Evolutionary conservation across 2,797 vertebrate species (phyloP).

Genomic region (Coregonus ussuriensis): DNA sequence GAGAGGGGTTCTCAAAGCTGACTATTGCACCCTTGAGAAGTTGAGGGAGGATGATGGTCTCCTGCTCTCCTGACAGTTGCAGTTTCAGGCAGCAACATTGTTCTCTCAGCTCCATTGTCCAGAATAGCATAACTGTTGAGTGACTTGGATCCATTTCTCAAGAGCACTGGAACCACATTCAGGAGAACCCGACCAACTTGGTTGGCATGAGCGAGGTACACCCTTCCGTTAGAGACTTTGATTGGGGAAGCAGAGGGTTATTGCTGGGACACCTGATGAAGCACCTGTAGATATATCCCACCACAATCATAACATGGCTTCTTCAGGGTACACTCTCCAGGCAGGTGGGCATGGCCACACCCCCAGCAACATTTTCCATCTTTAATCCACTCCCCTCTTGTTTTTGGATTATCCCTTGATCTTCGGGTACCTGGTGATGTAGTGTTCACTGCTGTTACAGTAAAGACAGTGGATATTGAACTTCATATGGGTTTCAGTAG

Average conservation of each 20-base stretch:
- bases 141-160: background rate
- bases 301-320: constrained; percentile 21
- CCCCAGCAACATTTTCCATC: constrained; percentile 8
- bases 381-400: constrained; percentile 11
- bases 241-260: background rate
- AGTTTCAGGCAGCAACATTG: constrained; percentile 10
- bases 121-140: constrained; percentile 6
- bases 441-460: background rate
- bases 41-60: constrained; percentile 11
- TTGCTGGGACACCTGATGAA: background rate
- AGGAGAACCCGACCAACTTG: background rate
- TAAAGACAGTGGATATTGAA: no score
- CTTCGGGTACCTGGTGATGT: constrained; percentile 5
- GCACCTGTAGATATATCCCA: constrained; percentile 21
- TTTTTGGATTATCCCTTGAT: background rate
- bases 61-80: background rate
- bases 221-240: background rate
- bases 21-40: constrained; percentile 14
- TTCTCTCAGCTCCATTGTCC: constrained; percentile 9
- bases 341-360: constrained; percentile 4
- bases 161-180: constrained; percentile 21
- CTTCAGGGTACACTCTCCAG: constrained; percentile 16
- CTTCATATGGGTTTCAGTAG: no score
- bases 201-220: background rate
- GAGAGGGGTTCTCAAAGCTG: constrained; percentile 2